Base-by-base conservation (phyloP, 2,113 vertebrate species). In the Glaucidium brasilianum region DNA sequence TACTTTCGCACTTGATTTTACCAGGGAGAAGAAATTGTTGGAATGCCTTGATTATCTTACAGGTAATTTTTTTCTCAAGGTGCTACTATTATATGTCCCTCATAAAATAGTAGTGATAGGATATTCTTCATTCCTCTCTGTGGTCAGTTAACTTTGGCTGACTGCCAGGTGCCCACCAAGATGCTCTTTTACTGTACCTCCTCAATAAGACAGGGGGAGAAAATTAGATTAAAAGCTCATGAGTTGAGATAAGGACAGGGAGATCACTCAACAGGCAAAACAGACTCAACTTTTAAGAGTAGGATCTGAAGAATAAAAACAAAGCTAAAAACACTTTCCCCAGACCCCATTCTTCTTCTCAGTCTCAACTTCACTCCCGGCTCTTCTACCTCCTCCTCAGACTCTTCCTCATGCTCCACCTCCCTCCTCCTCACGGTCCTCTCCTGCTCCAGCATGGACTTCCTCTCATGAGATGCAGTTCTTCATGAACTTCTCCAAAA, bases 41-140 rank as follows among this genome's bases (percentile, higher is more conserved):
- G 99, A 99, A 98, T 99, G 98, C 94, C 98, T 99, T 98, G 99
- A 99, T 98, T 99, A 99, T 96, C 99, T 99, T 91, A 99, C 99
- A 98, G 99, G 99, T 99, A 97, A 96, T 83, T 71, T 86, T 89
- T 77, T 85, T 52, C 55, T 84, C 66, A 64, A 27, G 10, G 1
- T 81, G 15, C 26, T 87, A 35, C 26, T 76, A 12, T 60, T n/a
- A 10, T 30, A 22, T 32, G 30, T 55, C 78, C 12, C 32, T 83
- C 27, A 35, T 59, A 82, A 85, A 95, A 59, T 5, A 62, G 9
- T 12, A n/a, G 3, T 26, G 15, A 30, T n/a, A 34, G 14, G 11
- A 50, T 79, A 73, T 63, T 71, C 27, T 73, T 89, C 43, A 25
- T 47, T 77, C 39, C 9, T 78, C 32, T 52, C 20, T 50, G 26